Evolutionary conservation across 2,113 vertebrate species (phyloP), one percentile per base, ranked within the genome.

Genomic region (Podarcis muralis): DNA sequence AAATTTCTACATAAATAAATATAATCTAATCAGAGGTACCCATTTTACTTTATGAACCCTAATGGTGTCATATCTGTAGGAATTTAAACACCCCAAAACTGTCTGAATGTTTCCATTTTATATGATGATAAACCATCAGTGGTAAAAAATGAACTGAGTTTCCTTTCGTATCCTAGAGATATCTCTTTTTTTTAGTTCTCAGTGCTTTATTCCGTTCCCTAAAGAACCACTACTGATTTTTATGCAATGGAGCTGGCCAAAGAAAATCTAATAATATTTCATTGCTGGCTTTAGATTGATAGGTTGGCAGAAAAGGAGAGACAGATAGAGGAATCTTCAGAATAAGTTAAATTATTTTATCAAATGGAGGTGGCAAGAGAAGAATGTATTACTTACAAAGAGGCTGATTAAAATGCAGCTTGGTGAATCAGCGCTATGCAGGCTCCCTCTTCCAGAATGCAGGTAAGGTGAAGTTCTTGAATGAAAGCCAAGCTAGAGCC

Each of bases 271-370:
- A 81, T 79, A 89, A 71, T 86, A 32, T 84, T 59, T 15, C 92
- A 74, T 65, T 3, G 35, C 32, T n/a, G 43, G 3, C 82, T 77
- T 90, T 62, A 90, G 22, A 87, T 5, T 78, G 57, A 82, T 88
- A 88, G 37, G 0, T 48, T 90, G 15, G 81, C 90, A 93, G 88
- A 90, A 3, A 32, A 6, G 1, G 87, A 92, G 81, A 25, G 35
- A 89, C 16, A 72, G 0, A 65, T 0, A 72, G 20, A 83, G 72
- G 1, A 85, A 86, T 89, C 77, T 90, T 90, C 82, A 83, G 30
- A 89, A 90, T 89, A 86, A 82, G 22, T 92, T 88, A 90, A 91
- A 89, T 77, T 23, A 20, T 88, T 94, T 81, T 3, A 66, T 89
- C 71, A 85, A 88, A 91, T 1, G 11, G 35, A 92, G 30, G 18